Conservation (phyloP, 1,140 invertebrate species). For the Pogonomyrmex barbatus region DNA sequence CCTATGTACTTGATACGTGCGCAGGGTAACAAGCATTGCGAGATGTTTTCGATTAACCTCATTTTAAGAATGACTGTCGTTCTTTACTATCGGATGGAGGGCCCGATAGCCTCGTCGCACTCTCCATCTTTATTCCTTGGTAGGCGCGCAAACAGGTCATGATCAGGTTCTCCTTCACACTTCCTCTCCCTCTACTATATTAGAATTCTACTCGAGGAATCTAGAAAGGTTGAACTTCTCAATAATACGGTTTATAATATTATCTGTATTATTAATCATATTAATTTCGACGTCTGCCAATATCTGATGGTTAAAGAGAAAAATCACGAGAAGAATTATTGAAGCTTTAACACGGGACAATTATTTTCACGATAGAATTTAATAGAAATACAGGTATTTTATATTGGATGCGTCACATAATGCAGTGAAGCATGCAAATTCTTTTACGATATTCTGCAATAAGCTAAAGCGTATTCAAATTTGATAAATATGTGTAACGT, state of each 20-base stretch:
- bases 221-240: conserved; percentile 38
- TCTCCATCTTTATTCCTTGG: conserved; percentile 70
- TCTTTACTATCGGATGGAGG: conserved; percentile 64
- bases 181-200: not conserved
- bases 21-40: conserved; percentile 60
- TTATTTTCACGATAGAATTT: conserved; percentile 36
- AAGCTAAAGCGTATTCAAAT: conserved; percentile 18
- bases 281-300: conserved; percentile 13
- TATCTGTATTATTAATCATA: conserved; percentile 22
- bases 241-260: not conserved
- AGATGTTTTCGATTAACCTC: conserved; percentile 74
- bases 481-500: conserved; percentile 15
- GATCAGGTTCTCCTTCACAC: conserved; percentile 63
- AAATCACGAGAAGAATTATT: conserved; percentile 3
- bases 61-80: conserved; percentile 75
- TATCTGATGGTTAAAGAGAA: not conserved
- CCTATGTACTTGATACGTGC: conserved; percentile 61
- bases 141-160: conserved; percentile 68
- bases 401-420: not conserved
- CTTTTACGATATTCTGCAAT: not conserved
- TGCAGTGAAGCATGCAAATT: not conserved
- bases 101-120: conserved; percentile 68
- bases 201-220: conserved; percentile 25
- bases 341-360: not conserved
- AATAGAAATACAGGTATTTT: not conserved